Base-by-base conservation (phyloP, 2,797 vertebrate genomes). In the Enteromius fasciolatus region DNA sequence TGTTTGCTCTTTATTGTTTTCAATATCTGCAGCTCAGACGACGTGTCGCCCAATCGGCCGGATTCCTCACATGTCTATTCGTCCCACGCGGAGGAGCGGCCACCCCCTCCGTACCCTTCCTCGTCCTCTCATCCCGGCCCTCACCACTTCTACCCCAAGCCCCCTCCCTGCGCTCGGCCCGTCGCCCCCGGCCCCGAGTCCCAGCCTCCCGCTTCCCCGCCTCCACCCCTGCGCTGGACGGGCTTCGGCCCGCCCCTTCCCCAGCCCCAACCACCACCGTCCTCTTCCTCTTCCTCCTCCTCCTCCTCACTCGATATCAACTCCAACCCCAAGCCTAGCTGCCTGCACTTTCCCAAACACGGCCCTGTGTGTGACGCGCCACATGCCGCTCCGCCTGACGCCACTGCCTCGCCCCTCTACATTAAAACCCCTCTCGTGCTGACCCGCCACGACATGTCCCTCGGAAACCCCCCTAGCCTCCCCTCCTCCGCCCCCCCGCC, bases 1-100 rank as follows among this genome's bases (percentile, higher is more conserved):
- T 83, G 77, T 83, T 83, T 78, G 85, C 76, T 86, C 92, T 94
- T 91, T 93, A 93, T 93, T 93, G 91, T 95, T 91, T 93, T 91
- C 64, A 93, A 92, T 93, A 89, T 95, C 93, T 95, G 92, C 96
- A 96, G 96, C 94, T 94, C 95, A 92, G 94, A 95, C 87, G 94
- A 94, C 91, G 93, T 93, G 90, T 96, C 91, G 86, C 92, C 94
- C 92, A 94, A 93, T 94, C 93, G 96, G 93, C 95, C 93, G 95
- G 95, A 95, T 91, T 95, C 94, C 94, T 94, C 94, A 94, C 95
- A 93, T 93, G 92, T 90, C 93, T 93, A 92, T 91, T 93, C 93
- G 84, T 91, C 90, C 92, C 93, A 91, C 25, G 91, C 94, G 94
- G 94, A 94, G 87, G 93, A 94, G 90, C 93, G 94, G 86, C 93